Evolutionary conservation across 30 jellyfish, hydroid and myxozoan species (phyloP), one percentile per base, ranked within the genome.

Genomic region (Aurelia sp.): DNA sequence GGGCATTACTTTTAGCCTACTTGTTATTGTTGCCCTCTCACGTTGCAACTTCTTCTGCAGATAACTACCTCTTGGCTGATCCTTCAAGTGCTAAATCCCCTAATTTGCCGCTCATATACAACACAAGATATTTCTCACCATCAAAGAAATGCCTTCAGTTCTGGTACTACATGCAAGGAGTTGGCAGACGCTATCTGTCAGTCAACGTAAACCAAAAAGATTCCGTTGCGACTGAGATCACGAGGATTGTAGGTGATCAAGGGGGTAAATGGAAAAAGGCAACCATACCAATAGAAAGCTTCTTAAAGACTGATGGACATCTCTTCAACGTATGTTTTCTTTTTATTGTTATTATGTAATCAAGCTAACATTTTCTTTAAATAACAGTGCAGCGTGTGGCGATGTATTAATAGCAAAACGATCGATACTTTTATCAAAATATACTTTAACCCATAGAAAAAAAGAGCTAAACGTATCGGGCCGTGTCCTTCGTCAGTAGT

Each of bases 151-250:
- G 93, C 65, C 80, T 84, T 11, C 93, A 74, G 60, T 84, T 84
- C 53, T 84, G 93, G 93, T 72, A 84, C 55, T 79, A 71, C 75
- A 84, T 84, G 93, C 86, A 72, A 48, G 77, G 66, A 16, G 82
- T 50, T 62, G 93, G 88, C 30, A n/a, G 59, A 55, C 55, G 82
- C 57, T 51, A 65, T n/a, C 68, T 84, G n/a, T 44, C 75, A 0
- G 93, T 84, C 47, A 73, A 47, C 76, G 18, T 84, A 5, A 30
- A 72, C 62, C 93, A 84, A 50, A 41, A 30, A 59, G 82, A 51
- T 17, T 77, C 71, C 24, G 55, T 33, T 31, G 74, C 87, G 2
- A 62, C 33, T 27, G 88, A 72, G 38, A 62, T 84, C 16, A 19
- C 74, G 41, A 71, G 76, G 77, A 61, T 84, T 19, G 41, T 48